A percentile compares a stretch with the other conserved stretches of the same genome.
These are phyloP conservation scores for Dipodomys ordii DNA, from an alignment of 2,113 vertebrate genomes.

Conservation along the genomic window DNA sequence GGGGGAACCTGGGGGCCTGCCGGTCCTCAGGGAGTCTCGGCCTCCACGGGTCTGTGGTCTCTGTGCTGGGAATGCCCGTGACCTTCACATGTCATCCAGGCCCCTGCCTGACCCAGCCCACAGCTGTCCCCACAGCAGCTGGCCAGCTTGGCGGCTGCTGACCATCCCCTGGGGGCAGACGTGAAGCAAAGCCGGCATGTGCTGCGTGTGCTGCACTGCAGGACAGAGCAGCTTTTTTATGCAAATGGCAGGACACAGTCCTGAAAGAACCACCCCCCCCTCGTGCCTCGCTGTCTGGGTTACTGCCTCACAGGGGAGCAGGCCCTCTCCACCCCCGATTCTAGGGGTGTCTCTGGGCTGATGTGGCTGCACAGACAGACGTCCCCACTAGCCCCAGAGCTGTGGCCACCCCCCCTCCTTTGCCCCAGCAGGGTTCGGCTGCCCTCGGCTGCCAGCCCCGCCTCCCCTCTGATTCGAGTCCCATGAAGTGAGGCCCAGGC, in stretches of 20 bases:
- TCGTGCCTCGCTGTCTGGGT: conserved; percentile 17
- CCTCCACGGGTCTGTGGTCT: not conserved
- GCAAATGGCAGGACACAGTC: not conserved
- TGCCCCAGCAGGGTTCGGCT: rapidly evolving
- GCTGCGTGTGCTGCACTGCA: too few species aligned
- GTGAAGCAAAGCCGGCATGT: not conserved
- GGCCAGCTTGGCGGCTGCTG: not conserved
- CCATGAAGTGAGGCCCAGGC: not conserved
- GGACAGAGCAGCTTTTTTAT: not conserved
- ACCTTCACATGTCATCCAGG: too few species aligned
- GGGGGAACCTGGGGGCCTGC: not conserved
- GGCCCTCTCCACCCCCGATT: rapidly evolving
- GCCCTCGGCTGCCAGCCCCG: not conserved
- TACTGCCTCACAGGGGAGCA: not conserved
- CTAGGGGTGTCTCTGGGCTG: too few species aligned
- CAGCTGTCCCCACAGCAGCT: conserved; percentile 59
- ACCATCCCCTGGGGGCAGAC: conserved; percentile 6
- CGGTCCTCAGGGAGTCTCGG: not conserved
- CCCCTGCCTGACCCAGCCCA: not conserved
- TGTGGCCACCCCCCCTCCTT: not conserved
- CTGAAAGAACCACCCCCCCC: conserved; percentile 63
- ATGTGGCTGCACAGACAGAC: too few species aligned
- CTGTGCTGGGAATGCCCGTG: too few species aligned
- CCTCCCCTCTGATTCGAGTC: not conserved
- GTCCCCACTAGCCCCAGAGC: too few species aligned